A percentile compares a stretch with the other conserved stretches of the same genome.
Evolutionary conservation across 2,797 vertebrate genomes (phyloP).

Genomic region (Xiphorhynchus erythropygius): DNA sequence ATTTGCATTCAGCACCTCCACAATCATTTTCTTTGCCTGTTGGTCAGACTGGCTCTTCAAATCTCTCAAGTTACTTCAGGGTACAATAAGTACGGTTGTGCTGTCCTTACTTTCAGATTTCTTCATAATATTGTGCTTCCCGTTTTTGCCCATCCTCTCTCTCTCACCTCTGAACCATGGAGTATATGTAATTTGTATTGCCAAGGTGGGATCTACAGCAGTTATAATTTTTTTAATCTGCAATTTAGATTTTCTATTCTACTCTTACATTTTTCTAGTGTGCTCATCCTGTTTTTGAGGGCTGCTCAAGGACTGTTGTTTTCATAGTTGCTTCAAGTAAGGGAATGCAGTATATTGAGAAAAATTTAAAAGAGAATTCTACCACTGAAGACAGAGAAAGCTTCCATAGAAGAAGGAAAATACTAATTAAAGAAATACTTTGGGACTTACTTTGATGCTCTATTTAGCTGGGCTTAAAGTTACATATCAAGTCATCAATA

Average conservation of each 20-base stretch:
- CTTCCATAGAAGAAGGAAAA: background rate
- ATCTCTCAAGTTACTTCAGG: background rate
- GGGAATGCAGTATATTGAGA: background rate
- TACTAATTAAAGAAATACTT: background rate
- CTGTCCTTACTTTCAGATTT: background rate
- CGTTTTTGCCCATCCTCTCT: background rate
- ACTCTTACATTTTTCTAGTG: background rate
- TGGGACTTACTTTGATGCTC: background rate
- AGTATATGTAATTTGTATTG: background rate
- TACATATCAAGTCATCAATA: accelerated
- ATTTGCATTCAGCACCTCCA: background rate
- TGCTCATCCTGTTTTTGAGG: background rate
- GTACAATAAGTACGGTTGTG: background rate
- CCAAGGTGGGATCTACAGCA: background rate
- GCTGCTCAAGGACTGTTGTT: background rate
- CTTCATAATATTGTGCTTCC: background rate
- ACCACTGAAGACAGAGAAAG: background rate
- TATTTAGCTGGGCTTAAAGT: background rate
- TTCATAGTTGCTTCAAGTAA: background rate
- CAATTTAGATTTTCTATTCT: background rate
- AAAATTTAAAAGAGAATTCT: background rate
- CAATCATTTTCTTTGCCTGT: background rate
- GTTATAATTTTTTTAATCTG: background rate
- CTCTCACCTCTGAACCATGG: background rate
- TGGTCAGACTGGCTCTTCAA: background rate